Evolutionary conservation across 30 jellyfish, hydroid and myxozoan genomes (phyloP).

Genomic region (Pseudorhiza aurosa): DNA sequence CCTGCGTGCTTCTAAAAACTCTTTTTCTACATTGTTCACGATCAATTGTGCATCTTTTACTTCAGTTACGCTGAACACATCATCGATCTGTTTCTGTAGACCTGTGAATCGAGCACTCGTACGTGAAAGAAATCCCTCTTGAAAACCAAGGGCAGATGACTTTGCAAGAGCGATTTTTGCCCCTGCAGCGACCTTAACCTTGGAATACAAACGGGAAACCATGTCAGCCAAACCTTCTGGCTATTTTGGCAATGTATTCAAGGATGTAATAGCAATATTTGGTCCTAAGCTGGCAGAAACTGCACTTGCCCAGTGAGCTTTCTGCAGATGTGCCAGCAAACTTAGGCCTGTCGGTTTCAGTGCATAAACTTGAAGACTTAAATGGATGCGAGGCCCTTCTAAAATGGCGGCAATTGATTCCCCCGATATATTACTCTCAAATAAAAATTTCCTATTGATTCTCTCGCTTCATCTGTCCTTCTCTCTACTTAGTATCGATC

Average conservation of each 20-base stretch:
- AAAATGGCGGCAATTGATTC: too few species aligned
- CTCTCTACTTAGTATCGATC: too few species aligned
- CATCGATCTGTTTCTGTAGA: conserved; percentile 35
- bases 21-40: conserved; percentile 59
- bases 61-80: conserved; percentile 45
- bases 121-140: background rate
- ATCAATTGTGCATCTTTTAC: conserved; percentile 76
- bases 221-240: background rate
- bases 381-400: too few species aligned
- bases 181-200: background rate
- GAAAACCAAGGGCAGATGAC: background rate
- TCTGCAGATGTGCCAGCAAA: too few species aligned
- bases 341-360: too few species aligned
- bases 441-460: too few species aligned
- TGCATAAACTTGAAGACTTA: too few species aligned
- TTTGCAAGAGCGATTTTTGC: background rate
- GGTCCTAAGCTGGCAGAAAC: too few species aligned
- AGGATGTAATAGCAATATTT: too few species aligned
- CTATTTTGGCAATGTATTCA: background rate
- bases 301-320: too few species aligned
- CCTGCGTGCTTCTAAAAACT: conserved; percentile 70
- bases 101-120: background rate
- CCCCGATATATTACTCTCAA: too few species aligned
- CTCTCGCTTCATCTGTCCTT: too few species aligned
- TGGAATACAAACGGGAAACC: background rate